Conservation (phyloP, 2,113 vertebrate genomes). For the Otolemur garnettii region DNA sequence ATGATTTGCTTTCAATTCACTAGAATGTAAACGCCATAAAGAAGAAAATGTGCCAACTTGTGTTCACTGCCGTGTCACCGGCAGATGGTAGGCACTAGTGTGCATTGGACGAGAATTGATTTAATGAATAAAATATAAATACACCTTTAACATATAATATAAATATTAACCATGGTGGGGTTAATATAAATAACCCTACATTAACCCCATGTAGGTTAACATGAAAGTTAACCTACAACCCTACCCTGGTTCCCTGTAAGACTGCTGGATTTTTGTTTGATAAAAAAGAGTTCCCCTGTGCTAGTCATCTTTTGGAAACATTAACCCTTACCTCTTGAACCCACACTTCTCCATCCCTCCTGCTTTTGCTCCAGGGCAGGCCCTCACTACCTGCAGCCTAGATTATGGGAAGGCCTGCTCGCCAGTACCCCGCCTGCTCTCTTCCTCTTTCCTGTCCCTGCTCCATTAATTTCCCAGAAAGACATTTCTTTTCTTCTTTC, state of each 20-base stretch:
- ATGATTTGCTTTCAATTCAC: neutral
- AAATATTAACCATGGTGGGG: no score
- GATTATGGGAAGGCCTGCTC: neutral
- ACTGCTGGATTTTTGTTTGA: neutral
- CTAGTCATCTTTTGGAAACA: neutral
- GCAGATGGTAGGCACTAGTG: neutral
- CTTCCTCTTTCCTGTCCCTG: neutral
- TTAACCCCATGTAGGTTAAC: no score
- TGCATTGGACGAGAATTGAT: neutral
- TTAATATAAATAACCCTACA: no score
- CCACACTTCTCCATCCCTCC: neutral
- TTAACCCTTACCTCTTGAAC: neutral
- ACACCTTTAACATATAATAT: no score
- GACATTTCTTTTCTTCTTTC: neutral
- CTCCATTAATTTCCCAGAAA: neutral
- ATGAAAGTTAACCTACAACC: no score
- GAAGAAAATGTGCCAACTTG: neutral
- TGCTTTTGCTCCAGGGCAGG: neutral
- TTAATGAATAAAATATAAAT: conserved; percentile 11
- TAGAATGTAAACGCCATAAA: neutral
- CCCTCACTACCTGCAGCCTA: no score
- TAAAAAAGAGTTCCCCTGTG: neutral
- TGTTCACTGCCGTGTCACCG: neutral
- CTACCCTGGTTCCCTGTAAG: neutral
- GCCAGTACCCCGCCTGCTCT: neutral